phyloP scores from a whole-genome alignment of 2,888 invertebrate genomes.

The Lasioglossum villosulum region DNA sequence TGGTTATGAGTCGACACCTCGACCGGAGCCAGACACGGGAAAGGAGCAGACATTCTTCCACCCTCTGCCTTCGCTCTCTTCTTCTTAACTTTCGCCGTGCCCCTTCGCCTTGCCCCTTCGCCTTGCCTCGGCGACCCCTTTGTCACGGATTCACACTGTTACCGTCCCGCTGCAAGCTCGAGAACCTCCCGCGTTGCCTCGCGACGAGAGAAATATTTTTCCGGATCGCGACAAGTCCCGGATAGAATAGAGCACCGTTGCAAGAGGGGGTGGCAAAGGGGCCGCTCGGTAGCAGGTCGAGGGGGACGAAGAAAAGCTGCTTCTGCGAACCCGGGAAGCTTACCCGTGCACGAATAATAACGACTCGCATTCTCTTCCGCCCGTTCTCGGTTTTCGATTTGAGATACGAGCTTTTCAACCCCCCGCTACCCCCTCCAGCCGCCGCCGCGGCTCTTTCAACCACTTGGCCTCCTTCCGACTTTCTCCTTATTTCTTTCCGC shows the following conservation, averaged over 20 bases:
- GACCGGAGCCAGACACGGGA: constrained; percentile 23
- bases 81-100: constrained; percentile 39
- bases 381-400: constrained; percentile 67
- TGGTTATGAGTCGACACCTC: constrained; percentile 66
- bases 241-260: not conserved
- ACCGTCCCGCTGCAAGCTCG: constrained; percentile 11
- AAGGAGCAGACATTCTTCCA: constrained; percentile 33
- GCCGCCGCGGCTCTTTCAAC: not conserved
- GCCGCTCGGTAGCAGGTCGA: not conserved
- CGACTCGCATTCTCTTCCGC: constrained; percentile 64
- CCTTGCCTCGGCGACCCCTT: constrained; percentile 19
- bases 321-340: constrained; percentile 54
- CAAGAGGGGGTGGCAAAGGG: not conserved
- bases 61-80: constrained; percentile 42
- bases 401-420: constrained; percentile 50
- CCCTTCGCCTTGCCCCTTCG: constrained; percentile 36
- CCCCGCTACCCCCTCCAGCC: constrained; percentile 8
- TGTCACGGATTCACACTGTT: constrained; percentile 10
- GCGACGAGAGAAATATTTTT: constrained; percentile 63
- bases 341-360: constrained; percentile 71
- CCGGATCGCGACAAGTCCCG: constrained; percentile 52
- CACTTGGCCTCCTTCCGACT: constrained; percentile 19
- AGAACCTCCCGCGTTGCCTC: constrained; percentile 37
- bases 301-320: constrained; percentile 59
- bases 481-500: constrained; percentile 31